phyloP scores from a whole-genome alignment of 2,888 invertebrate genomes.

The Drosophila parthenogenetica region DNA sequence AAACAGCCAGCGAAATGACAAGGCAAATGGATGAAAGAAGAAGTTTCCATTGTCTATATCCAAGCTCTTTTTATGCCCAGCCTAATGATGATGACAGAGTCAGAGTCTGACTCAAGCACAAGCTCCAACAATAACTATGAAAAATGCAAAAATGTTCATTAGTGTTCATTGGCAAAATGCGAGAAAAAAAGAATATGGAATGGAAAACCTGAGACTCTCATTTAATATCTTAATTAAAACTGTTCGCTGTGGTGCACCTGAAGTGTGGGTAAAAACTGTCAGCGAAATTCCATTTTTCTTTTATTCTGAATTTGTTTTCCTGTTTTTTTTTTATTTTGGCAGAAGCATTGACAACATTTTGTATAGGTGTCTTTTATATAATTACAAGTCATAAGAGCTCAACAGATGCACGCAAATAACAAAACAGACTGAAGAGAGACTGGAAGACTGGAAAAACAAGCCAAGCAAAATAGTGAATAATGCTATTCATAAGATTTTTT shows the following conservation, averaged over 20 bases:
- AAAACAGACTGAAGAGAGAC: slow-evolving; percentile 30
- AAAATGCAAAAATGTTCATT: slow-evolving; percentile 64
- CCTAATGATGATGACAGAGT: slow-evolving; percentile 68
- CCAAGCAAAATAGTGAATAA: slow-evolving; percentile 62
- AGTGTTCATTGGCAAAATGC: slow-evolving; percentile 42
- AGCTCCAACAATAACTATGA: slow-evolving; percentile 61
- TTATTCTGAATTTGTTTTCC: background rate
- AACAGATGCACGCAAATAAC: slow-evolving; percentile 52
- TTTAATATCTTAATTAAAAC: slow-evolving; percentile 80
- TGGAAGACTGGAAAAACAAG: slow-evolving; percentile 21
- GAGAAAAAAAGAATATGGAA: background rate
- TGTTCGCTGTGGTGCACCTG: slow-evolving; percentile 55
- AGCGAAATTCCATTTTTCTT: background rate
- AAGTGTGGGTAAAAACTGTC: slow-evolving; percentile 52
- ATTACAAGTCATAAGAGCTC: slow-evolving; percentile 50
- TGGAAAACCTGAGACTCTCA: slow-evolving; percentile 44
- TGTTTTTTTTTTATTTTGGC: slow-evolving; percentile 27
- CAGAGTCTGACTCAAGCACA: slow-evolving; percentile 15
- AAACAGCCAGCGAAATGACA: slow-evolving; percentile 63
- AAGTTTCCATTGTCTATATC: slow-evolving; percentile 53
- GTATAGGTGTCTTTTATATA: slow-evolving; percentile 70
- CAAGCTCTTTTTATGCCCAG: slow-evolving; percentile 39
- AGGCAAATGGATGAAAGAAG: slow-evolving; percentile 28
- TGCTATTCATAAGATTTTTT: slow-evolving; percentile 78
- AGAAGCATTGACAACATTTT: slow-evolving; percentile 52